Evolutionary conservation across 2,888 invertebrate species (phyloP).

Genomic region (Melangyna quadrimaculata): DNA sequence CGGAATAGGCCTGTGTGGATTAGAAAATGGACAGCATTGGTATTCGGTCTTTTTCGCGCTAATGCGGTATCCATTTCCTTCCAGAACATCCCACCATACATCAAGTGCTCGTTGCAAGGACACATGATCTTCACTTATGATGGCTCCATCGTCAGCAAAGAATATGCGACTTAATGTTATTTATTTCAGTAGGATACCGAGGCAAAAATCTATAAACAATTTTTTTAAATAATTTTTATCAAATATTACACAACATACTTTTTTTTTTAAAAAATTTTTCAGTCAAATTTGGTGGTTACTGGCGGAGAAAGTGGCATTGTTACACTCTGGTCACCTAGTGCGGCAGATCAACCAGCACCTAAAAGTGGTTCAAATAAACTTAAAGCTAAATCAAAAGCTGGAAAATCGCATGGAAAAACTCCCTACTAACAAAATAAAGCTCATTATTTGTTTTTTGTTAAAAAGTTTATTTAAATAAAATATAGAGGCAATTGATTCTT

Average conservation of each 20-base stretch:
- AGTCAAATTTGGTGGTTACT: conserved; percentile 86
- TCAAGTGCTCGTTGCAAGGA: no score
- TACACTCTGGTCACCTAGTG: conserved; percentile 83
- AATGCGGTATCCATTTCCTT: no score
- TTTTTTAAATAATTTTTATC: no score
- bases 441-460: not conserved
- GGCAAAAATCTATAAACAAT: no score
- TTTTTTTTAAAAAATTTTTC: conserved; percentile 72
- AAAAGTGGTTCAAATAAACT: conserved; percentile 33
- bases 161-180: no score
- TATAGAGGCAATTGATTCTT: not conserved
- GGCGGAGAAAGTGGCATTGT: conserved; percentile 88
- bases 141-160: no score
- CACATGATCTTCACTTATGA: no score
- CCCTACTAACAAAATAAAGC: conserved; percentile 33
- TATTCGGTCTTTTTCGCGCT: no score
- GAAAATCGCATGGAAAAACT: conserved; percentile 8
- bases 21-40: no score
- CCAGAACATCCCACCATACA: no score
- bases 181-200: no score
- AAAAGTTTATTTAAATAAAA: conserved; percentile 3
- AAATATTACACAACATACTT: not conserved
- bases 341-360: not conserved
- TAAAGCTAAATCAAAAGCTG: conserved; percentile 29
- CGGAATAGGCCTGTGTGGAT: no score